These are phyloP conservation scores for Nudaria mundana DNA, from an alignment of 2,888 invertebrate genomes.

Conservation along the genomic window DNA sequence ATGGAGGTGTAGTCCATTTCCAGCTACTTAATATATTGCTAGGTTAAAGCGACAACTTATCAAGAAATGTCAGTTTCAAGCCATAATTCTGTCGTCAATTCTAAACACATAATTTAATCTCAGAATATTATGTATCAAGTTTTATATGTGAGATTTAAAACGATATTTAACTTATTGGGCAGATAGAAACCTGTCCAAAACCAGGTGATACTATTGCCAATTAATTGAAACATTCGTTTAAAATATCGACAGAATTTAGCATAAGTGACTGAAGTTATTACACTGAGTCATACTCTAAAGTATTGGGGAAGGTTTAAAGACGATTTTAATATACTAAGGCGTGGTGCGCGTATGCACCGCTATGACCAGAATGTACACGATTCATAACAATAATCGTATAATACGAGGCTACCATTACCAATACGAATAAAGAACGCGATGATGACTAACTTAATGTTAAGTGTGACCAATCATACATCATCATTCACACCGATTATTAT, in stretches of 20 bases:
- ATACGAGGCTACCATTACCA: constrained; percentile 53
- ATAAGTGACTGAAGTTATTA: constrained; percentile 38
- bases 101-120: too few relatives aligned
- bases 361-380: constrained; percentile 80
- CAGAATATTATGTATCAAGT: too few relatives aligned
- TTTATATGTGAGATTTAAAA: too few relatives aligned
- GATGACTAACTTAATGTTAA: constrained; percentile 65
- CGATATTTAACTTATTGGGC: too few relatives aligned
- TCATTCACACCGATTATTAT: constrained; percentile 54
- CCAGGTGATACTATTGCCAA: too few relatives aligned
- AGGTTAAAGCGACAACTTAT: constrained; percentile 14
- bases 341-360: constrained; percentile 53
- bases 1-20: constrained; percentile 11
- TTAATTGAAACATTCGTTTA: too few relatives aligned
- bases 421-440: constrained; percentile 51
- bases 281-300: constrained; percentile 35
- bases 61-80: constrained; percentile 16
- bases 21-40: constrained; percentile 11
- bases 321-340: constrained; percentile 54
- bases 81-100: constrained; percentile 16
- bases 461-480: constrained; percentile 68
- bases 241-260: constrained; percentile 29
- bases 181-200: too few relatives aligned
- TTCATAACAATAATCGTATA: constrained; percentile 57
- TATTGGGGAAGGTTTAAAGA: constrained; percentile 44